Evolutionary conservation across 2,888 invertebrate species (phyloP).

Genomic region (Eubasilissa splendida): DNA sequence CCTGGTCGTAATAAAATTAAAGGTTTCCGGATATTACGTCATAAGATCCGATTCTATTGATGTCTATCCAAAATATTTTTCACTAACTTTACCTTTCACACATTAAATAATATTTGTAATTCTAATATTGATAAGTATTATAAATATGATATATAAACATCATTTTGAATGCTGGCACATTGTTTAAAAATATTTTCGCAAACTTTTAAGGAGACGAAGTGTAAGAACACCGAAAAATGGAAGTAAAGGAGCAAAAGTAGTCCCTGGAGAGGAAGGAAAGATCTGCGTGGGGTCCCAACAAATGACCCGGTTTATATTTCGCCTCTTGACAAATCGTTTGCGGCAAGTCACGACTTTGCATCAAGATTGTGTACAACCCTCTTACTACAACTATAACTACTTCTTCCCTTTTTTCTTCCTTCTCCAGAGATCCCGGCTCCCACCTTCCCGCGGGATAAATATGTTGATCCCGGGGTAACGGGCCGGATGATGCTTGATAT

Average conservation of each 20-base stretch:
- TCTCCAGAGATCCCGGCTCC: not conserved
- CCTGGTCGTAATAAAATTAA: too few species aligned
- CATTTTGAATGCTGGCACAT: not conserved
- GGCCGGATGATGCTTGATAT: constrained; percentile 39
- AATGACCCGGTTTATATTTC: constrained; percentile 59
- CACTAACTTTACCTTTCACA: too few species aligned
- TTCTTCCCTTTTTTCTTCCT: constrained; percentile 30
- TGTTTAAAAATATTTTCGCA: not conserved
- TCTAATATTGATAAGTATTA: too few species aligned
- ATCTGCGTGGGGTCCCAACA: constrained; percentile 52
- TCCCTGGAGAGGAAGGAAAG: constrained; percentile 27
- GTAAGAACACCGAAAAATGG: not conserved
- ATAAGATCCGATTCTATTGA: too few species aligned
- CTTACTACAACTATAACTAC: constrained; percentile 32
- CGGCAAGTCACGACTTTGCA: constrained; percentile 59
- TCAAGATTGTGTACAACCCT: constrained; percentile 55
- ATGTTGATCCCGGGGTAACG: constrained; percentile 45
- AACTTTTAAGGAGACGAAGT: not conserved
- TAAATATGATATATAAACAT: too few species aligned
- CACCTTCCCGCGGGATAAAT: constrained; percentile 47
- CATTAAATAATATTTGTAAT: too few species aligned
- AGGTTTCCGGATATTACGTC: too few species aligned
- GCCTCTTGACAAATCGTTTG: constrained; percentile 58
- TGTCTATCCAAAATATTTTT: too few species aligned
- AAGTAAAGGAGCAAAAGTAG: constrained; percentile 30